phyloP scores from a whole-genome alignment of 2,888 invertebrate genomes.

The Aphidoletes aphidimyza region DNA sequence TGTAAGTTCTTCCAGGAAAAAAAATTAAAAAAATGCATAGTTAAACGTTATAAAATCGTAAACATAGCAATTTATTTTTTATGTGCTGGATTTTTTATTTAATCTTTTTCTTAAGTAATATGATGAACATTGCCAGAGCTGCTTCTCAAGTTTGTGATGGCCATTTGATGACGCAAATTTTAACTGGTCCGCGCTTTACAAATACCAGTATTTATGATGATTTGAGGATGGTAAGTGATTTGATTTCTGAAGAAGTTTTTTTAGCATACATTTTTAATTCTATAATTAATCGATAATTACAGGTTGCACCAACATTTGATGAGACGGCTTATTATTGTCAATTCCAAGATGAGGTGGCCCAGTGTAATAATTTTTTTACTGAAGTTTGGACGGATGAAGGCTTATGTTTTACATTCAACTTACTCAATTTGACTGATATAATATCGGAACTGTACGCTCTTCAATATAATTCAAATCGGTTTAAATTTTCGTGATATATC shows the following conservation, averaged over 20 bases:
- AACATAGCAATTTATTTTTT: neutral
- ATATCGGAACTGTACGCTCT: neutral
- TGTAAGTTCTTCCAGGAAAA: too few relatives aligned
- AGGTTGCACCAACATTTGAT: constrained; percentile 67
- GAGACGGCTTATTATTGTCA: constrained; percentile 71
- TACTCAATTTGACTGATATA: neutral
- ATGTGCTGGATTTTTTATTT: neutral
- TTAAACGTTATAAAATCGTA: neutral
- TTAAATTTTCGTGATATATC: too few relatives aligned
- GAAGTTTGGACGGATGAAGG: constrained; percentile 78
- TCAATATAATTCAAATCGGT: too few relatives aligned
- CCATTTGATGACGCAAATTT: constrained; percentile 68
- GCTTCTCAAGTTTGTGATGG: constrained; percentile 72
- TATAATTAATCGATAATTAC: neutral
- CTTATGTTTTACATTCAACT: constrained; percentile 77
- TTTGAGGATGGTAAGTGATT: neutral
- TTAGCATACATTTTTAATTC: neutral
- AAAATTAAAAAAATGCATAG: too few relatives aligned
- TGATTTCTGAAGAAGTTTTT: too few relatives aligned
- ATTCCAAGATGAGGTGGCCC: constrained; percentile 68
- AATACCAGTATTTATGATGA: neutral
- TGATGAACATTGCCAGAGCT: constrained; percentile 62
- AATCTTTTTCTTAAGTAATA: neutral
- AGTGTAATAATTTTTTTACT: constrained; percentile 72
- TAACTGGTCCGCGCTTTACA: constrained; percentile 61